Base-by-base conservation (phyloP, 92 coral and sea anemone species). In the Montipora capitata region DNA sequence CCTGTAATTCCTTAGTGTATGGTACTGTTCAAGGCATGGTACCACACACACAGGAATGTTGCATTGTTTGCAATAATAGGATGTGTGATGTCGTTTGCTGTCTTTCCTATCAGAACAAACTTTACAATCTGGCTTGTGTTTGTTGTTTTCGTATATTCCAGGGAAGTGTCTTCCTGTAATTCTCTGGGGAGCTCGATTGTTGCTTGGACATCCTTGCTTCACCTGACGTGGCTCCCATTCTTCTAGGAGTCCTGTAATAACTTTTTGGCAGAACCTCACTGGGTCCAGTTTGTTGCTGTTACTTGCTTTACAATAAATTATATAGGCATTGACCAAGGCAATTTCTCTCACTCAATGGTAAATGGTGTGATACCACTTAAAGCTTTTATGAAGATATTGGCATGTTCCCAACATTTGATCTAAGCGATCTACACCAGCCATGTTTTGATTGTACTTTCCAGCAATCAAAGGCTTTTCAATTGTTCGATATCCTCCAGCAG, bases 321-420 rank as follows among this genome's bases (percentile, higher is more conserved):
- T 90, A 58, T 84, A 90, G 41, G 81, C 96, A 93, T 89, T 93
- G 17, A 88, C 89, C 27, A 89, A 73, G 7, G 96, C 91, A 74
- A 88, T 78, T 42, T 87, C 93, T 40, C 77, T 20, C 35, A 39
- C 88, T 64, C 92, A 78, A 79, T 81, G 92, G 78, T 69, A 86
- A 11, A 89, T 20, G 40, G 92, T 81, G 7, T 93, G 87, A 72
- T 84, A 93, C 96, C 96, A 93, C 52, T 93, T 89, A 6, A 42
- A 38, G 18, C 86, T 73, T 52, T 93, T 89, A 89, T 85, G 96
- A 10, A 86, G 87, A 61, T 68, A 87, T 63, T 74, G 78, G 82
- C 84, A 84, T 43, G 85, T 43, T 18, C 89, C 91, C 3, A 74
- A 59, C 76, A 87, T 65, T 73, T 93, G 96, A 49, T 93, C 89